These are phyloP conservation scores for Eucriotettix oculatus DNA, from an alignment of 2,888 invertebrate genomes.

Conservation along the genomic window DNA sequence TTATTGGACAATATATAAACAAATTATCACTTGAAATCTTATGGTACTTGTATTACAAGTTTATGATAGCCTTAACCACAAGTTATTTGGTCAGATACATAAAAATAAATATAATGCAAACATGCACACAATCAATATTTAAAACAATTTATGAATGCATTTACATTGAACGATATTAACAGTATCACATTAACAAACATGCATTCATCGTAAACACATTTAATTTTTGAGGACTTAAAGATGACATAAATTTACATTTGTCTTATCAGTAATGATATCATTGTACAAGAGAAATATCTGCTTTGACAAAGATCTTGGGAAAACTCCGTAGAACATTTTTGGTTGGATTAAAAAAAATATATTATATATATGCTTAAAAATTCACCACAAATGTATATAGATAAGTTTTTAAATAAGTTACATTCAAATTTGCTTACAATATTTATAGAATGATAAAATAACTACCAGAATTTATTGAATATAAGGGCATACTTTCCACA, in stretches of 20 bases:
- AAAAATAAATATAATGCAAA: slow-evolving; percentile 2
- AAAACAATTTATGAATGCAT: slow-evolving; percentile 8
- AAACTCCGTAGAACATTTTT: slow-evolving; percentile 13
- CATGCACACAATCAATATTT: slow-evolving; percentile 8
- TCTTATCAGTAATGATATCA: neutral
- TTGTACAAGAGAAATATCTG: slow-evolving; percentile 8
- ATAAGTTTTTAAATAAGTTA: slow-evolving; percentile 11
- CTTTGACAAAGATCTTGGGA: slow-evolving; percentile 15
- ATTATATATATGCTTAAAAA: slow-evolving; percentile 10
- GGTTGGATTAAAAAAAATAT: slow-evolving; percentile 10
- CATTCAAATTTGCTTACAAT: slow-evolving; percentile 8
- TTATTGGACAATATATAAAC: neutral
- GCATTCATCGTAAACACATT: slow-evolving; percentile 8
- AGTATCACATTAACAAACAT: slow-evolving; percentile 6
- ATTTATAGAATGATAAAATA: slow-evolving; percentile 8
- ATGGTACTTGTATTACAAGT: neutral
- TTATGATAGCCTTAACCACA: neutral
- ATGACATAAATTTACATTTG: slow-evolving; percentile 4
- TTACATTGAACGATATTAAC: slow-evolving; percentile 4
- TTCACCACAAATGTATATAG: slow-evolving; percentile 12
- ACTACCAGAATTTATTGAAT: slow-evolving; percentile 9
- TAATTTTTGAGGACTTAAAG: slow-evolving; percentile 5
- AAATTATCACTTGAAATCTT: slow-evolving; percentile 4
- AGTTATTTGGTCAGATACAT: neutral
- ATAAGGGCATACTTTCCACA: slow-evolving; percentile 7